Base-by-base conservation (phyloP, 2,888 invertebrate genomes). In the Dusona sp. region DNA sequence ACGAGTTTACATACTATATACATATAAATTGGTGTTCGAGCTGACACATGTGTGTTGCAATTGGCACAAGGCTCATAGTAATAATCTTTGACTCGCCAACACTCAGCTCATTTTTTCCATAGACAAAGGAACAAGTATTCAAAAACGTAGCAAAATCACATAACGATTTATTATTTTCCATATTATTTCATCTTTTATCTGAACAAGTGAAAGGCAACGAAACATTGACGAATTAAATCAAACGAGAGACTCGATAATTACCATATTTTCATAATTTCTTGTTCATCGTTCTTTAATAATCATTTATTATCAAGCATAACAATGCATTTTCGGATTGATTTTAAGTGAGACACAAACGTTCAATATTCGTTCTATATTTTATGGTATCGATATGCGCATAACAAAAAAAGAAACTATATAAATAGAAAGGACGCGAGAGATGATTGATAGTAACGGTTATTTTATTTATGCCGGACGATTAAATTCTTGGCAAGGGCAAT, bases 401-500 rank as follows among this genome's bases (percentile, higher is more conserved):
- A 19, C 61, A 29, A 61, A 61, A 61, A 61, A 61, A 61, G 54
- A 29, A 16, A 61, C 29, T 16, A 57, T 6, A 3, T 6, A 25
- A 29, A 16, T 8, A 19, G 64, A 29, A 25, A 83, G 72, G 42
- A 83, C 48, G 57, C 48, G 57, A 68, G 68, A 84, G 77, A 85
- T 83, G 81, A 84, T 86, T 64, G 79, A 72, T 80, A 57, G 73
- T 86, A 86, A 86, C 86, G 86, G 65, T 68, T 54, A 67, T 81
- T 81, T 67, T 75, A 67, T 74, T 65, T 54, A 57, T 61, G 38
- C 72, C 75, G 77, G 68, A 48, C 81, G 86, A 74, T 82, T 61
- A 82, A 84, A 87, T 87, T 82, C 87, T 87, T 87, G 87, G 87
- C 87, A 87, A 84, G 29, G 87, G 38, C 78, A 70, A 87, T 82